Evolutionary conservation across 2,888 invertebrate species (phyloP).

Genomic region (Epinotia brunnichana): DNA sequence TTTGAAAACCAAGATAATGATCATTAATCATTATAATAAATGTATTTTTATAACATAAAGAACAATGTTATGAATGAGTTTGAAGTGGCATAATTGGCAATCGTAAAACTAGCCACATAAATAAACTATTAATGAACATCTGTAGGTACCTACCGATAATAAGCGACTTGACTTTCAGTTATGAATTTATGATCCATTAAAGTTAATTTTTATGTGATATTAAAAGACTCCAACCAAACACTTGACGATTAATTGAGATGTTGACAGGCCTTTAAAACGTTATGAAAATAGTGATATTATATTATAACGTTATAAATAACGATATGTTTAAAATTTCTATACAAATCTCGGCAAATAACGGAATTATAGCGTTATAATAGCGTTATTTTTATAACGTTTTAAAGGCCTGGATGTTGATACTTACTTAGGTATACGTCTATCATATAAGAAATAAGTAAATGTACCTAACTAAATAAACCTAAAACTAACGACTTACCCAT

Average conservation of each 20-base stretch:
- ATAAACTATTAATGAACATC: too few relatives aligned
- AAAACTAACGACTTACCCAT: conserved; percentile 19
- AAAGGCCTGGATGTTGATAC: background rate
- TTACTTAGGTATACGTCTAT: background rate
- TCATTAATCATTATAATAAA: too few relatives aligned
- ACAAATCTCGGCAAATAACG: too few relatives aligned
- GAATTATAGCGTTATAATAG: too few relatives aligned
- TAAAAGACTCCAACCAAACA: background rate
- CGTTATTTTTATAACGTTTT: too few relatives aligned
- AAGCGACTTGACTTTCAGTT: background rate
- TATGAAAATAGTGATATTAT: too few relatives aligned
- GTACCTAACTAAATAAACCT: background rate
- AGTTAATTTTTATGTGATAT: conserved; percentile 4
- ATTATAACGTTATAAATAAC: too few relatives aligned
- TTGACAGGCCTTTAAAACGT: too few relatives aligned
- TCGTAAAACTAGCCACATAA: background rate
- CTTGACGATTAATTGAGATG: background rate
- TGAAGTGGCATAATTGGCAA: background rate
- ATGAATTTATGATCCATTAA: background rate
- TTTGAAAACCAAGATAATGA: too few relatives aligned
- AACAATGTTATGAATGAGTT: background rate
- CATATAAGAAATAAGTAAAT: background rate
- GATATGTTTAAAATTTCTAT: too few relatives aligned
- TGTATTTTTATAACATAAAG: background rate
- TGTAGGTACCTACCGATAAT: background rate